Percentiles rank a stretch among this genome's conserved stretches.
phyloP scores from a whole-genome alignment of 2,797 vertebrate genomes.

The Phataginus tricuspis region DNA sequence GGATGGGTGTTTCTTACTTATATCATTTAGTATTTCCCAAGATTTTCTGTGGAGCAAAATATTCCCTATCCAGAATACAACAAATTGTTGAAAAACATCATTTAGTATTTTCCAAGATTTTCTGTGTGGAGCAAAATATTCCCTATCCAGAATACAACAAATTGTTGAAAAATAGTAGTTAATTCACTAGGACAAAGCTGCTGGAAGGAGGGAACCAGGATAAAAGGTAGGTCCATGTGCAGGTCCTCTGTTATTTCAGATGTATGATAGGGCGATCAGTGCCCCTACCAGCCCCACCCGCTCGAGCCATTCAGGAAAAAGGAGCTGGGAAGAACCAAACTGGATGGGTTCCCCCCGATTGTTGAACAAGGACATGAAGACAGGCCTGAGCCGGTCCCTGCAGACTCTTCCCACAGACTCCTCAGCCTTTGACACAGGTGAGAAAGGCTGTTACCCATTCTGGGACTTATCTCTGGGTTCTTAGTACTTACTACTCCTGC shows the following conservation, averaged over 20 bases:
- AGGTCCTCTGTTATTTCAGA: conserved; percentile 85
- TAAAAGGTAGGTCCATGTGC: neutral
- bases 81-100: neutral
- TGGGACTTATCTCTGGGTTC: conserved; percentile 77
- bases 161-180: neutral
- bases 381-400: conserved; percentile 93
- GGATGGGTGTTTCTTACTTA: neutral
- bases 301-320: conserved; percentile 91
- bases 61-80: neutral
- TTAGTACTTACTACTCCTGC: conserved; percentile 83
- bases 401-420: conserved; percentile 93
- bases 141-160: neutral
- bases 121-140: neutral
- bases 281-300: conserved; percentile 97
- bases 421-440: conserved; percentile 83
- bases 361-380: conserved; percentile 94
- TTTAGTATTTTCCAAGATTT: neutral
- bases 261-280: conserved; percentile 97
- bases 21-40: neutral
- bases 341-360: conserved; percentile 96
- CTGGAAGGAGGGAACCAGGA: neutral
- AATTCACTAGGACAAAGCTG: neutral
- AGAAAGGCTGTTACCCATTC: neutral
- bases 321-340: conserved; percentile 98
- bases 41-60: neutral